Conservation (phyloP, 2,888 invertebrate genomes). For the Lamproptera curius region DNA sequence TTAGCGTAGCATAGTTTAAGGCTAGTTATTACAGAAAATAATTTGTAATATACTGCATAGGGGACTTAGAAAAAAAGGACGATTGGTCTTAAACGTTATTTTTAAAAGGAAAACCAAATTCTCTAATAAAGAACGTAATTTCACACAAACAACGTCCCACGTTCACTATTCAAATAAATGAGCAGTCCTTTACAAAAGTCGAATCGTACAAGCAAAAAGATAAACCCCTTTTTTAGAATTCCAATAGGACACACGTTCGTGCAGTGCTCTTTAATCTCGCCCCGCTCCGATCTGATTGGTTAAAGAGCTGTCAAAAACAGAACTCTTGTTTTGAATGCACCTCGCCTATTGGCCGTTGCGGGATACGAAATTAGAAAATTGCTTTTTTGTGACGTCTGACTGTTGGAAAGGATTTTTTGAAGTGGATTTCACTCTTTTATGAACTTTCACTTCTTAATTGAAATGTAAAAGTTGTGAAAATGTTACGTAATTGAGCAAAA, state of each 20-base stretch:
- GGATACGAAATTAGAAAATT: constrained; percentile 43
- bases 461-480: too few species aligned
- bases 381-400: constrained; percentile 17
- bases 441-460: too few species aligned
- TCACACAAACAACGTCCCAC: background rate
- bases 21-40: too few species aligned
- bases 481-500: too few species aligned
- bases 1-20: too few species aligned
- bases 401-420: constrained; percentile 13
- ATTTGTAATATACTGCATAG: too few species aligned
- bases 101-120: too few species aligned
- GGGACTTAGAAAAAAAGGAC: too few species aligned
- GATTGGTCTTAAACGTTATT: too few species aligned
- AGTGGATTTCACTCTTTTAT: constrained; percentile 17
- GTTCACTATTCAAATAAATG: constrained; percentile 10
- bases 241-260: constrained; percentile 51
- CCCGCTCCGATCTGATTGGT: constrained; percentile 66
- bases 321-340: constrained; percentile 63
- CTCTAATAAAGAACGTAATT: too few species aligned
- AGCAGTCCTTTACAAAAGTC: constrained; percentile 16
- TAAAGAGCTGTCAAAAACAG: constrained; percentile 67
- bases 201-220: constrained; percentile 30
- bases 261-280: constrained; percentile 53
- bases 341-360: constrained; percentile 52
- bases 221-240: constrained; percentile 54